Base-by-base conservation (phyloP, 1,140 invertebrate species). In the Panagrolaimus sp. region DNA sequence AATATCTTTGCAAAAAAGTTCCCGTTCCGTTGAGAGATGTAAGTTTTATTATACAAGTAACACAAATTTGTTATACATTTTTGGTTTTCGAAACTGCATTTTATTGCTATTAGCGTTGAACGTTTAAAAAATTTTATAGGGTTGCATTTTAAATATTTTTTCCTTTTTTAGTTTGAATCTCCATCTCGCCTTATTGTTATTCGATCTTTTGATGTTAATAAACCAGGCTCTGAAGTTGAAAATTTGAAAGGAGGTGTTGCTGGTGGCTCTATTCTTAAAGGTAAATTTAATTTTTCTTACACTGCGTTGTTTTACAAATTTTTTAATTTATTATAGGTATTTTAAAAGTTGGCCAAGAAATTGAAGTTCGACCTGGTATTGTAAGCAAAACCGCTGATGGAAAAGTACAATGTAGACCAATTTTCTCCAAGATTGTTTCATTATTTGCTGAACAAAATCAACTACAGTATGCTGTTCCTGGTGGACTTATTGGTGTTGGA, bases 181-280 rank as follows among this genome's bases (percentile, higher is more conserved):
- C 88, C 91, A 62, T 95, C 96, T n/a, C 89, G 94, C 73, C 88
- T 99, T 72, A 99, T 99, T 83, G 94, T 99, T 43, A 98, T 99
- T 82, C 88, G 96, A 73, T 98, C 95, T 10, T 99, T 99, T 85
- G 96, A 99, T 86, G 96, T 99, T 0, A 99, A 99, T 85, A 98
- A 98, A 85, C 96, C 96, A 21, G 96, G 96, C 38, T 96, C 94
- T 85, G 96, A 98, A 86, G 95, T 98, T 0, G 92, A 96, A 75
- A 94, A 98, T 84, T 85, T 99, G 9, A 94, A 96, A 83, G 96
- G 96, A 43, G 96, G 96, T 43, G 96, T 99, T 9, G 96, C 96
- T 72, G 96, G 96, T 73, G 96, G 96, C 28, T 96, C 93, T 84
- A 96, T 99, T 77, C 86, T 98, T 0, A 89, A 91, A 84, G 96